These are phyloP conservation scores for Hyposoter dolosus DNA, from an alignment of 2,888 invertebrate species.

Conservation along the genomic window DNA sequence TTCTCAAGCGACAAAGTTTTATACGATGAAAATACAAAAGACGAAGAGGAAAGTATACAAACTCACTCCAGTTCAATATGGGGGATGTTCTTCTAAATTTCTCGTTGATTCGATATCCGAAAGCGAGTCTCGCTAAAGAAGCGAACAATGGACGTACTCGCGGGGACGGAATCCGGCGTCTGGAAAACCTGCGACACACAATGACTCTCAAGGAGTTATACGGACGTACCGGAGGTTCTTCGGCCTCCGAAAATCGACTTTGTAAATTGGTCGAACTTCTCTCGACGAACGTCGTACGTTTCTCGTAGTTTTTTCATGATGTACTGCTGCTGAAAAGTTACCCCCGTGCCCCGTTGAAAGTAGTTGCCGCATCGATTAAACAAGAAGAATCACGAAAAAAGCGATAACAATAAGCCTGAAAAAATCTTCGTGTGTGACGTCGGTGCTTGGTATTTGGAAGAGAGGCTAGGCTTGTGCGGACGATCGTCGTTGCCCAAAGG, in stretches of 20 bases:
- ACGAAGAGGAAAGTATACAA: constrained; percentile 8
- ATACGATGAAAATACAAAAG: constrained; percentile 19
- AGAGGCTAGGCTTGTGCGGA: constrained; percentile 28
- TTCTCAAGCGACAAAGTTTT: constrained; percentile 33
- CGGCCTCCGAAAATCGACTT: constrained; percentile 59
- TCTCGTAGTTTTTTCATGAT: background rate
- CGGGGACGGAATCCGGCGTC: constrained; percentile 24
- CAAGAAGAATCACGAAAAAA: constrained; percentile 18
- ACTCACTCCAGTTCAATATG: constrained; percentile 32
- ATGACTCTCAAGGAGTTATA: constrained; percentile 52
- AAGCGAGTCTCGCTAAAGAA: constrained; percentile 14
- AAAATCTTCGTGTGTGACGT: constrained; percentile 8
- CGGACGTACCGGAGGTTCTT: background rate
- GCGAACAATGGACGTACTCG: constrained; percentile 49
- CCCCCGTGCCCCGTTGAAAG: constrained; percentile 6
- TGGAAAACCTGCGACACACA: constrained; percentile 46
- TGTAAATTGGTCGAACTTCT: constrained; percentile 67
- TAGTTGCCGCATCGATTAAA: background rate
- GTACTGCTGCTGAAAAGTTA: constrained; percentile 57
- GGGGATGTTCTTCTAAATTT: constrained; percentile 61
- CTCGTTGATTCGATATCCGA: constrained; percentile 58
- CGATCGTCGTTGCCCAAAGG: constrained; percentile 44
- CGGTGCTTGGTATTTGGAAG: no score
- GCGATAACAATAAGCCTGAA: constrained; percentile 39
- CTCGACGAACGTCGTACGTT: constrained; percentile 32